Base-by-base conservation (phyloP, 1,140 invertebrate genomes). In the Contarinia nasturtii region DNA sequence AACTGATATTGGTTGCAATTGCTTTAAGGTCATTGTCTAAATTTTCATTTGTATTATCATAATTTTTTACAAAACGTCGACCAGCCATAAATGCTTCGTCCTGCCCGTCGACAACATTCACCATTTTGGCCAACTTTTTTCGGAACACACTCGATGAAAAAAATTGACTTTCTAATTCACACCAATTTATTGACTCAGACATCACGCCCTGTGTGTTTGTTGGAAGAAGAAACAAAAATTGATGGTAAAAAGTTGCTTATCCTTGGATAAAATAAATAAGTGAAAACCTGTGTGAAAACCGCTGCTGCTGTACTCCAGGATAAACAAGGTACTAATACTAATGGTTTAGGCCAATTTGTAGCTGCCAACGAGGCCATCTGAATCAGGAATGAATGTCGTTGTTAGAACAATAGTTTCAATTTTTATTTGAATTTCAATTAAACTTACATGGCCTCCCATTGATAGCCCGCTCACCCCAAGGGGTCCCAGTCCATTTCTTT, bases 301-400 rank as follows among this genome's bases (percentile, higher is more conserved):
- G 81, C 78, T 7, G 92, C 92, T 40, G 94, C 94, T 19, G 92
- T 95, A 1, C 88, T 91, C 90, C 93, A 97, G 1, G 93, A 95
- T 10, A 98, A 69, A 63, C 92, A 97, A 38, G 95, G 94, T 18
- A 97, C 79, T 44, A 98, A 66, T 7, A 86, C 80, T 50, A 98
- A 68, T 8, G 93, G 93, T 64, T 92, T 86, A 7, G 82, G 84
- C 85, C 89, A 95, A 67, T 82, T 94, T 38, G 87, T 85, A 19
- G 91, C 93, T 53, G 91, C 90, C 53, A 98, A 69, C 19, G 89
- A 92, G 53, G 94, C 93, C 92, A 97, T 98, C 87, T 95, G 61
- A 47, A 65, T 63, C 33, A 46, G n/a, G 18, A 33, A 36, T 45
- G 21, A n/a, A n/a, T n/a, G n/a, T n/a, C n/a, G n/a, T 17, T 10